Evolutionary conservation across 92 coral and sea anemone species (phyloP).

Genomic region (Muricea muricata): DNA sequence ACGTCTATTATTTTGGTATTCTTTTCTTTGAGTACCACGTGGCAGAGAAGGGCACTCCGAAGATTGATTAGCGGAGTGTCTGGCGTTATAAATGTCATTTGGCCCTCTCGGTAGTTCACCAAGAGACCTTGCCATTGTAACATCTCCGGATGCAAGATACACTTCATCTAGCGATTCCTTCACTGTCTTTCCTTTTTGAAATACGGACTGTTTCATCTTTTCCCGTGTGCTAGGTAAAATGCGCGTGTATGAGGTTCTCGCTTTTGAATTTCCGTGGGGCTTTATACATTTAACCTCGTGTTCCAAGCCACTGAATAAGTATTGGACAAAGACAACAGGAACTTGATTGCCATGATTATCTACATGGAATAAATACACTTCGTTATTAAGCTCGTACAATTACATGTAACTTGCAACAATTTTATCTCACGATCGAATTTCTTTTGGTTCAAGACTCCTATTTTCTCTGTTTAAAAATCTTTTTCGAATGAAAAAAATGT

Average conservation of each 20-base stretch:
- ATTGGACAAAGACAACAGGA: constrained; percentile 50
- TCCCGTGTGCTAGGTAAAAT: constrained; percentile 46
- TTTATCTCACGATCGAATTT: too few species aligned
- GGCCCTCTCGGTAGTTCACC: constrained; percentile 54
- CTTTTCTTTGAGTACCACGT: neutral
- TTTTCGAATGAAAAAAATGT: too few species aligned
- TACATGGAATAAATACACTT: too few species aligned
- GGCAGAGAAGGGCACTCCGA: neutral
- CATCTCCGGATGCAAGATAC: constrained; percentile 52
- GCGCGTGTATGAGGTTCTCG: constrained; percentile 31
- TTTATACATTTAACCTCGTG: constrained; percentile 28
- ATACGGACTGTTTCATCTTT: constrained; percentile 30
- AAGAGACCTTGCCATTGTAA: constrained; percentile 43
- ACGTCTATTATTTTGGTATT: neutral
- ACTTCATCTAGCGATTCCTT: constrained; percentile 50
- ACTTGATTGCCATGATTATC: constrained; percentile 29
- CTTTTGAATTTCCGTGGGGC: constrained; percentile 53
- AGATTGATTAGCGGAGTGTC: constrained; percentile 35
- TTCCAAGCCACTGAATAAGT: constrained; percentile 43
- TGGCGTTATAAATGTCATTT: too few species aligned
- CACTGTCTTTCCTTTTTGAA: constrained; percentile 42
- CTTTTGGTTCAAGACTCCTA: too few species aligned
- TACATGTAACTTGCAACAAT: too few species aligned
- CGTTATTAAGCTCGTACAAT: too few species aligned
- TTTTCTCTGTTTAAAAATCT: too few species aligned